phyloP scores from a whole-genome alignment of 2,797 vertebrate genomes.

The Acanthurus leucopareius region DNA sequence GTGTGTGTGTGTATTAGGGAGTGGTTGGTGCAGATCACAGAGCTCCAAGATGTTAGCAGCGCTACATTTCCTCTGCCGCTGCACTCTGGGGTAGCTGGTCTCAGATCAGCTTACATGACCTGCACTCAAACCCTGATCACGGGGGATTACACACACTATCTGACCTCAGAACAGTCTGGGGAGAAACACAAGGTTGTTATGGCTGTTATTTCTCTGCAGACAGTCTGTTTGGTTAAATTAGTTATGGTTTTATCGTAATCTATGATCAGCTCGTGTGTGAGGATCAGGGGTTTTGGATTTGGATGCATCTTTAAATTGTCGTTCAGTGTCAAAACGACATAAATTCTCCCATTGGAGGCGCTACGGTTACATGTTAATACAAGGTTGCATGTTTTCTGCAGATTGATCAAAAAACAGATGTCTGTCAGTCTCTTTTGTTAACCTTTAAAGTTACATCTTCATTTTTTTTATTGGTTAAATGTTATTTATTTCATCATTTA shows the following conservation, averaged over 20 bases:
- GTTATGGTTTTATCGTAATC: too few species aligned
- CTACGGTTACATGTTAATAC: background rate
- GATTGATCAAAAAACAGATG: background rate
- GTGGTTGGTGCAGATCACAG: constrained; percentile 60
- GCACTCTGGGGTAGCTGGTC: constrained; percentile 49
- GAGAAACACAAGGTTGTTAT: constrained; percentile 10
- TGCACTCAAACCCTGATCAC: constrained; percentile 48
- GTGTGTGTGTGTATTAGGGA: constrained; percentile 41
- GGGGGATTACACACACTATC: constrained; percentile 52
- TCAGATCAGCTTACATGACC: constrained; percentile 71
- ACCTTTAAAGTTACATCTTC: too few species aligned
- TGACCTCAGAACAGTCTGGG: constrained; percentile 60
- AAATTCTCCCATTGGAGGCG: background rate
- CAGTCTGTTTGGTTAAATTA: background rate
- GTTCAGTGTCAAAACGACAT: background rate
- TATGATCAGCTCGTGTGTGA: too few species aligned
- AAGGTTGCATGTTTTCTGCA: background rate
- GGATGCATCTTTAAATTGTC: background rate
- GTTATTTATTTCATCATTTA: background rate
- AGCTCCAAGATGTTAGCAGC: constrained; percentile 56
- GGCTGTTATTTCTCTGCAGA: background rate
- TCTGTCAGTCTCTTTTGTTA: background rate
- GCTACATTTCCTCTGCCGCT: constrained; percentile 66
- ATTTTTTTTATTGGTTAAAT: too few species aligned
- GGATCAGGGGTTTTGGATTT: background rate